Base-by-base conservation (phyloP, 2,888 invertebrate genomes). In the Pherbina coryleti region DNA sequence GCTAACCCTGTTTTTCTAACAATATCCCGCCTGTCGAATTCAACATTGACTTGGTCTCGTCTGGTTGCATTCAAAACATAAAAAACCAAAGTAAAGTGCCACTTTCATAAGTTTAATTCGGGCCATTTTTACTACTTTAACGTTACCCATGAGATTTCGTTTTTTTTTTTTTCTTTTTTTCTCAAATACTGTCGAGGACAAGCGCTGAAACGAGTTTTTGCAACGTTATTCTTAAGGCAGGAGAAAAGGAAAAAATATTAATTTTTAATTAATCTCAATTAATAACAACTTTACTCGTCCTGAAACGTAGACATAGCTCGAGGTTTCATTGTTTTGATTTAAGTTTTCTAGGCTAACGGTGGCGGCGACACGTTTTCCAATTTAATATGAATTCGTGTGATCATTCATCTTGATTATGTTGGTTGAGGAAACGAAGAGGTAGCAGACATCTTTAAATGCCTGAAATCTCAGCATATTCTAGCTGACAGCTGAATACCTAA, bases 221-320 rank as follows among this genome's bases (percentile, higher is more conserved):
- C 72, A 28, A 49, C 66, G 53, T 51, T 64, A 66, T 67, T 25
- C 53, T 31, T 34, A 57, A 55, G 51, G 49, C 60, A 62, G 49
- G 19, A 44, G 37, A 76, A 51, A 64, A 53, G 64, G 62, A 57
- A 53, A 71, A 76, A 57, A 5, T 55, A 71, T 76, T 71, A 62
- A 76, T 76, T 76, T 72, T 76, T 76, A 76, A 76, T 76, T 72
- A 76, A 76, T 71, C 76, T 71, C 71, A 34, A 25, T 64, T 71
- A 76, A 76, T 64, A 76, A 76, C 34, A 76, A 57, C 69, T 75
- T 69, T 28, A 67, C 55, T 75, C 22, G 34, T 64, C 17, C 31
- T 75, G 67, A 28, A 11, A 67, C 22, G 57, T 57, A 75, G 67
- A 57, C 66, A 34, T 75, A 55, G 75, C 67, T 37, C 25, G 11